These are phyloP conservation scores for Drosophila mauritiana DNA, from an alignment of 1,140 invertebrate species.

Conservation along the genomic window DNA sequence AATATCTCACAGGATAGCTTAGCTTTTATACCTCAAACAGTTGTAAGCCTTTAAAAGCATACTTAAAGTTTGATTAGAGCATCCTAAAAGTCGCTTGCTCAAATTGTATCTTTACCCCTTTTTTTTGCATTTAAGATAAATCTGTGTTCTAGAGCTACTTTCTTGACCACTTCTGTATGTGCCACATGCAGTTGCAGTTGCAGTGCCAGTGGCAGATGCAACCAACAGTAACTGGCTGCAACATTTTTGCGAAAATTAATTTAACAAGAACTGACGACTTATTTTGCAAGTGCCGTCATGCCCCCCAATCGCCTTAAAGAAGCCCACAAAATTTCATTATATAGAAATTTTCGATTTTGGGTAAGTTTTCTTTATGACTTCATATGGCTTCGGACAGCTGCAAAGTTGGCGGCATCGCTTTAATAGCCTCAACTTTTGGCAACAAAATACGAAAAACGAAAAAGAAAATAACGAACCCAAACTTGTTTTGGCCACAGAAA, in stretches of 20 bases:
- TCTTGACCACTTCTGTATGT: slow-evolving; percentile 4
- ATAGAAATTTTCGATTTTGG: slow-evolving; percentile 54
- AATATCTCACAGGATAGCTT: not conserved
- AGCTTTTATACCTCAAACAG: not conserved
- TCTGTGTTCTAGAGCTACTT: not conserved
- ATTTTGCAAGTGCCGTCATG: slow-evolving; percentile 62
- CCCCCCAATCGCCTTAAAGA: slow-evolving; percentile 3
- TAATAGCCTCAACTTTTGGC: slow-evolving; percentile 78
- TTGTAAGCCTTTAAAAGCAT: not conserved
- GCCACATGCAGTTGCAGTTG: slow-evolving; percentile 28
- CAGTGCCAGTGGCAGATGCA: slow-evolving; percentile 42
- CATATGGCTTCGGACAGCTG: slow-evolving; percentile 75
- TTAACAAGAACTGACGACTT: slow-evolving; percentile 71
- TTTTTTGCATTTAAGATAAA: not conserved
- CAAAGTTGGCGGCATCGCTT: slow-evolving; percentile 66
- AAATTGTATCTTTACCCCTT: not conserved
- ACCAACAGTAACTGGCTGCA: slow-evolving; percentile 33
- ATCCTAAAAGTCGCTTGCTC: not conserved
- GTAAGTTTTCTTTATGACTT: slow-evolving; percentile 75
- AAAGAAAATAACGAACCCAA: slow-evolving; percentile 21
- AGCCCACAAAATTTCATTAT: slow-evolving; percentile 69
- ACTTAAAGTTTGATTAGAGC: not conserved
- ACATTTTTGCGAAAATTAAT: slow-evolving; percentile 65
- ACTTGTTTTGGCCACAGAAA: slow-evolving; percentile 67
- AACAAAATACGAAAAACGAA: slow-evolving; percentile 9